A percentile compares a stretch with the other conserved stretches of the same genome.
Conservation (phyloP, 2,113 vertebrate genomes). For the Macquaria ambigua region DNA sequence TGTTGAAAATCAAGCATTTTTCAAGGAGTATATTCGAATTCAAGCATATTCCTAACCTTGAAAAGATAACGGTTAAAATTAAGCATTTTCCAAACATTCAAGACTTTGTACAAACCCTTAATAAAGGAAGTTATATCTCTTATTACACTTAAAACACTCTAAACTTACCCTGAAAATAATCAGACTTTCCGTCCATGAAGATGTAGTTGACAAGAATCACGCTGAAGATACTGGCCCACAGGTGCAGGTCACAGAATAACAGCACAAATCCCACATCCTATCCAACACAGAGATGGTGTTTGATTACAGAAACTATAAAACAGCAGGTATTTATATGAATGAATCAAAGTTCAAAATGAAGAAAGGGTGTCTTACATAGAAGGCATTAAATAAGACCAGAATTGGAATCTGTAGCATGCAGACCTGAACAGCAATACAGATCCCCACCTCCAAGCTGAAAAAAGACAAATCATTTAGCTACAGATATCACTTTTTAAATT, state of each 20-base stretch:
- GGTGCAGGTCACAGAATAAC: slow-evolving; percentile 87
- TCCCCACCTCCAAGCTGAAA: slow-evolving; percentile 91
- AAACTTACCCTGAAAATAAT: slow-evolving; percentile 90
- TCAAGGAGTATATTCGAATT: too few species aligned
- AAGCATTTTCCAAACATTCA: too few species aligned
- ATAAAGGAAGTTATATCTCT: too few species aligned
- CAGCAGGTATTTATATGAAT: neutral
- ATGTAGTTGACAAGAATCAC: slow-evolving; percentile 89
- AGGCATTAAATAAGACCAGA: slow-evolving; percentile 89
- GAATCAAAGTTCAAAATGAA: slow-evolving; percentile 17
- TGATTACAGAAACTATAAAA: neutral
- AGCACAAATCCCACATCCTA: slow-evolving; percentile 88
- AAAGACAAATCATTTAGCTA: slow-evolving; percentile 1
- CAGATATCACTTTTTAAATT: neutral
- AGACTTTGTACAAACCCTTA: too few species aligned
- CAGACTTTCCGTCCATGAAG: slow-evolving; percentile 92
- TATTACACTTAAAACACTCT: neutral
- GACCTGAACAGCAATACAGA: slow-evolving; percentile 92
- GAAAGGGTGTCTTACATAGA: slow-evolving; percentile 87
- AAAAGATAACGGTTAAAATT: too few species aligned
- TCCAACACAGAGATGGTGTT: neutral
- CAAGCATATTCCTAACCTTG: too few species aligned
- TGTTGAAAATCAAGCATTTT: too few species aligned
- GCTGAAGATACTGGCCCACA: slow-evolving; percentile 91
- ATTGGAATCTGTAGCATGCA: slow-evolving; percentile 95